Evolutionary conservation across 2,113 vertebrate species (phyloP).

Genomic region (Sterrhoptilus dennistouni): DNA sequence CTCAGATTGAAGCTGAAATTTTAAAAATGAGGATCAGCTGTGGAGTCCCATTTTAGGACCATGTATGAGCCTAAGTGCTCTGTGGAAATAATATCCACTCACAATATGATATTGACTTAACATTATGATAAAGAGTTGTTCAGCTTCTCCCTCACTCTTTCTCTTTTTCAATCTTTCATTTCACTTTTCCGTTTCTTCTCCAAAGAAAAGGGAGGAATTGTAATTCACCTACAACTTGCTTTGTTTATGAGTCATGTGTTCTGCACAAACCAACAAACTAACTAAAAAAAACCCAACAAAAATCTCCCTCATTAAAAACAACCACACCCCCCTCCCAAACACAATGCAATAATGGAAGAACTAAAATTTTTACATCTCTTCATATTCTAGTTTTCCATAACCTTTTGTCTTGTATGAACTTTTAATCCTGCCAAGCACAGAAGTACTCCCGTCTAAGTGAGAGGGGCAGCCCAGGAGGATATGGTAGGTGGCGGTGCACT

Average conservation of each 20-base stretch:
- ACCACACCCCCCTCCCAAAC: background rate
- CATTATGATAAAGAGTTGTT: background rate
- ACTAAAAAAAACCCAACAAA: background rate
- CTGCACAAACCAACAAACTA: background rate
- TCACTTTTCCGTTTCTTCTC: background rate
- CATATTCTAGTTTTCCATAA: background rate
- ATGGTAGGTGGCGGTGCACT: rapidly evolving
- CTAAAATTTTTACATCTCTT: background rate
- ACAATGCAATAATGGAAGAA: background rate
- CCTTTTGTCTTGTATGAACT: background rate
- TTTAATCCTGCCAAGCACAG: background rate
- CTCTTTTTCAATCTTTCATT: background rate
- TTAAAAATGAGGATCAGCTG: background rate
- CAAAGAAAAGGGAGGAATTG: background rate
- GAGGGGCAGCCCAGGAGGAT: rapidly evolving
- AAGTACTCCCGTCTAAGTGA: rapidly evolving
- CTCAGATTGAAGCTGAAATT: background rate
- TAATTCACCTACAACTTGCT: background rate
- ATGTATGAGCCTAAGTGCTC: background rate
- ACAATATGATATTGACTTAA: background rate
- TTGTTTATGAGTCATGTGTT: background rate
- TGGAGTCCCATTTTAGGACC: background rate
- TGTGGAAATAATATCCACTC: background rate
- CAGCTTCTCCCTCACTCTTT: background rate
- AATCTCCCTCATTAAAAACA: background rate